Percentiles rank a stretch among this genome's conserved stretches.
These are phyloP conservation scores for Elysia chlorotica DNA, from an alignment of 1,140 invertebrate species.

Conservation along the genomic window DNA sequence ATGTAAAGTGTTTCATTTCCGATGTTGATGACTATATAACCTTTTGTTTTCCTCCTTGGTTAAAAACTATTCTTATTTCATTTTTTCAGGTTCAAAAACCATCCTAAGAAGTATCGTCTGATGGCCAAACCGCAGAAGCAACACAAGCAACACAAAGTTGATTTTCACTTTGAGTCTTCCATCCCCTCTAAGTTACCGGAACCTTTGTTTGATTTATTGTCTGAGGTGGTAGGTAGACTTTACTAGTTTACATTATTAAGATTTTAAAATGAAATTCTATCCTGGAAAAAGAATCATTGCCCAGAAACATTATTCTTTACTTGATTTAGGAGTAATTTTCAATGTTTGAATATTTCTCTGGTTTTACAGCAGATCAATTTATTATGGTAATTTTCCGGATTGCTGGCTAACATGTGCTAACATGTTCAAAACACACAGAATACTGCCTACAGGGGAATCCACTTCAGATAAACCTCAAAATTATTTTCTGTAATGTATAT, in stretches of 20 bases:
- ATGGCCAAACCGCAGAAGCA: conserved; percentile 52
- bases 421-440: not conserved
- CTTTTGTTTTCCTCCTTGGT: not conserved
- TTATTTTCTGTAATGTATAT: not conserved
- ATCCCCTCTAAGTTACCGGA: conserved; percentile 55
- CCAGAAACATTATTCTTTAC: not conserved
- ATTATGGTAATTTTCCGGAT: not conserved
- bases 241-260: not conserved
- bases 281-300: not conserved
- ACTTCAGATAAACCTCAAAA: not conserved
- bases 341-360: not conserved
- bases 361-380: not conserved
- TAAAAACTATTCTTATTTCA: not conserved
- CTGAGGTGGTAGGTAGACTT: conserved; percentile 54
- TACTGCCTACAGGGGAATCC: not conserved
- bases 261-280: not conserved
- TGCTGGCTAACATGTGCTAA: not conserved
- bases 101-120: conserved; percentile 64
- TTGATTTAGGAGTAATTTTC: not conserved
- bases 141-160: conserved; percentile 38
- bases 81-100: conserved; percentile 44
- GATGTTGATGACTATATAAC: not conserved
- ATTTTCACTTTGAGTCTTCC: conserved; percentile 48
- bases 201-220: conserved; percentile 58
- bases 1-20: not conserved